Evolutionary conservation across 2,113 vertebrate species (phyloP).

Genomic region (Dipodomys ordii): DNA sequence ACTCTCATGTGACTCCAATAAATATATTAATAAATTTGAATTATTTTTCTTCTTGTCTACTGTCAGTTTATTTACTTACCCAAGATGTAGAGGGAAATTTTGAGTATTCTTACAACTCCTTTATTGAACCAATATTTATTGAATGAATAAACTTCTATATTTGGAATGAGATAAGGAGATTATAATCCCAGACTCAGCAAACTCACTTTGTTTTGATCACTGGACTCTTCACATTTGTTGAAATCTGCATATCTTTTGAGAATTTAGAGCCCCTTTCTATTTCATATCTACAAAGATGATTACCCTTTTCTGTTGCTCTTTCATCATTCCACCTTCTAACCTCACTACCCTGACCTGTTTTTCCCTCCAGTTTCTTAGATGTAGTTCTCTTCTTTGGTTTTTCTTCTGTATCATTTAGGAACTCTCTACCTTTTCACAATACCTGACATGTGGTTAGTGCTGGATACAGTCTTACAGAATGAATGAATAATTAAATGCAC

Average conservation of each 20-base stretch:
- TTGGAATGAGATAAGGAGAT: background rate
- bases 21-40: background rate
- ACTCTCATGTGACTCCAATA: background rate
- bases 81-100: background rate
- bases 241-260: background rate
- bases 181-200: background rate
- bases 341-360: background rate
- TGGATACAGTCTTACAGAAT: background rate
- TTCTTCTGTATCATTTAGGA: background rate
- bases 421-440: background rate
- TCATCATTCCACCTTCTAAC: background rate
- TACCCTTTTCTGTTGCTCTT: background rate
- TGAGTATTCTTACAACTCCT: background rate
- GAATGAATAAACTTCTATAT: background rate
- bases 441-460: background rate
- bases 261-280: background rate
- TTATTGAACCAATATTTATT: slow-evolving; percentile 22
- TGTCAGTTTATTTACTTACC: background rate
- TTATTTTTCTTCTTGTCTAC: background rate
- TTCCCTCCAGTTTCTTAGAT: background rate
- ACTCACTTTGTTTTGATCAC: background rate
- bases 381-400: background rate
- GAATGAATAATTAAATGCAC: background rate
- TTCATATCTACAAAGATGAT: background rate
- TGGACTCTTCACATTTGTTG: slow-evolving; percentile 23